A percentile compares a stretch with the other conserved stretches of the same genome.
phyloP scores from a whole-genome alignment of 1,140 invertebrate species.

The Pseudomyrmex gracilis region DNA sequence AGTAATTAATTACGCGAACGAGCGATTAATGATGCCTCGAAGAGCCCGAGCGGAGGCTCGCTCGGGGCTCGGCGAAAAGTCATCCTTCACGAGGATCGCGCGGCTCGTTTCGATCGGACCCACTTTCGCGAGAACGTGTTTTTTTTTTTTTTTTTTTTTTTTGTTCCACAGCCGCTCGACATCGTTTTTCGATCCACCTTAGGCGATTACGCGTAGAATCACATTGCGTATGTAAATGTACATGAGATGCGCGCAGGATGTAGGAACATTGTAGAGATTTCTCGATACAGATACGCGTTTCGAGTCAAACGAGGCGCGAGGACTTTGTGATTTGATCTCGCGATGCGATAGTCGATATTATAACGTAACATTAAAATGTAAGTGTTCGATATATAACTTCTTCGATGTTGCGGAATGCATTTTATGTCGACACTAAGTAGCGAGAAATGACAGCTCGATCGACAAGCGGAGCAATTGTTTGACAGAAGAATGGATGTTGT shows the following conservation, averaged over 20 bases:
- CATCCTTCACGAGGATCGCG: conserved; percentile 52
- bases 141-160: too few species aligned
- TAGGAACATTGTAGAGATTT: conserved; percentile 15
- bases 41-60: conserved; percentile 39
- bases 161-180: conserved; percentile 54
- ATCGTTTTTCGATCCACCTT: conserved; percentile 47
- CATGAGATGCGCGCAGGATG: neutral
- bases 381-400: neutral
- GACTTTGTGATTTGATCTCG: neutral
- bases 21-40: conserved; percentile 73
- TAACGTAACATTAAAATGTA: neutral
- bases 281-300: neutral
- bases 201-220: neutral
- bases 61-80: conserved; percentile 61
- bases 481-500: too few species aligned
- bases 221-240: conserved; percentile 32
- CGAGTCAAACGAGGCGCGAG: neutral
- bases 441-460: too few species aligned
- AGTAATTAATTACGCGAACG: conserved; percentile 73
- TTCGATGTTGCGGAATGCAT: too few species aligned
- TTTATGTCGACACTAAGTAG: too few species aligned
- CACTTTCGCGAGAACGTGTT: conserved; percentile 76
- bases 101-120: conserved; percentile 63
- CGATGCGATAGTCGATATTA: neutral
- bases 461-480: too few species aligned